These are phyloP conservation scores for Chascanopsetta lugubris DNA, from an alignment of 2,113 vertebrate species.

Conservation along the genomic window DNA sequence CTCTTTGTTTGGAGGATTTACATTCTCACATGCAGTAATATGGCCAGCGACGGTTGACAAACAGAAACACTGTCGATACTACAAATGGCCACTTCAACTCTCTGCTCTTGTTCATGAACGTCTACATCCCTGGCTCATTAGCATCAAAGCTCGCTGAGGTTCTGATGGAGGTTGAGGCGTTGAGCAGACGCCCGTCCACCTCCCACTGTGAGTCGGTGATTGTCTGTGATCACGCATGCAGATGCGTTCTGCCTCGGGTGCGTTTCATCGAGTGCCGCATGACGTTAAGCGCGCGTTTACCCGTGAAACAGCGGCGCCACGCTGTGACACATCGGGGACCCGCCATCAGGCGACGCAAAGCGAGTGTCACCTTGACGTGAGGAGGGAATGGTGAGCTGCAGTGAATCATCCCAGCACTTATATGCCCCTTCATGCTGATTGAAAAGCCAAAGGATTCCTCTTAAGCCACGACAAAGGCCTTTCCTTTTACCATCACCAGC, in stretches of 20 bases:
- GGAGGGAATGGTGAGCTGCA: constrained; percentile 36
- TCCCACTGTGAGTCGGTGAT: constrained; percentile 7
- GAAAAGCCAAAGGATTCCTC: constrained; percentile 61
- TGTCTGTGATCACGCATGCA: constrained; percentile 25
- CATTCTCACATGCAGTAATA: too few relatives aligned
- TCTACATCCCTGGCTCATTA: too few relatives aligned
- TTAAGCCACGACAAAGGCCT: constrained; percentile 31
- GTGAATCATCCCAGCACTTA: constrained; percentile 47
- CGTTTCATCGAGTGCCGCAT: constrained; percentile 13
- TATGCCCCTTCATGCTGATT: constrained; percentile 60
- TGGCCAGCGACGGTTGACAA: too few relatives aligned
- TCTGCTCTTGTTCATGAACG: too few relatives aligned
- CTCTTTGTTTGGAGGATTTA: too few relatives aligned
- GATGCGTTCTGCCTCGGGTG: constrained; percentile 29
- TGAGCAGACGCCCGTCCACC: constrained; percentile 24
- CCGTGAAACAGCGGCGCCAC: constrained; percentile 13
- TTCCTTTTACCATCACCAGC: constrained; percentile 2
- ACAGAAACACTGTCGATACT: too few relatives aligned
- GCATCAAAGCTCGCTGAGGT: background rate
- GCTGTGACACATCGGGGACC: constrained; percentile 29
- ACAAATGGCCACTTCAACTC: too few relatives aligned
- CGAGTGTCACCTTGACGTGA: constrained; percentile 21
- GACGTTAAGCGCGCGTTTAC: constrained; percentile 25
- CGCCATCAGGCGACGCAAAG: constrained; percentile 2
- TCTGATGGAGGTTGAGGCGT: constrained; percentile 16